Base-by-base conservation (phyloP, 1,140 invertebrate species). In the Galleria mellonella region DNA sequence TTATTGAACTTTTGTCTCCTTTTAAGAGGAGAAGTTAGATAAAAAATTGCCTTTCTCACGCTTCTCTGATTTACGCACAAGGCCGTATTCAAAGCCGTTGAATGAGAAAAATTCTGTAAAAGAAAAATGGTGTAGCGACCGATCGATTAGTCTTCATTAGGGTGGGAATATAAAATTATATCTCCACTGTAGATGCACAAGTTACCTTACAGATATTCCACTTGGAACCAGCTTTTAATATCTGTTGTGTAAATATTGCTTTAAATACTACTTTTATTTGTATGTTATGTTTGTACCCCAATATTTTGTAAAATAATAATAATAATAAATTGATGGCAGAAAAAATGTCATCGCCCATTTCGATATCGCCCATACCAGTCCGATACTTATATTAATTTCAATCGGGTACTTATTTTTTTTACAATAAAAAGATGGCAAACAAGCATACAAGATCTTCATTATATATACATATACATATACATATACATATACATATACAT, bases 121-220 rank as follows among this genome's bases (percentile, higher is more conserved):
- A 43, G 50, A 51, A 37, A 44, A 30, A 44, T 29, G 29, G 32
- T 35, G 30, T 28, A 29, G 39, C 40, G 31, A 49, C 28, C 31
- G 43, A 55, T 60, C 58, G 40, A 53, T 56, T 56, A 47, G 35
- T 53, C 58, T 61, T 61, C 58, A 61, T 56, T 61, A 53, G 9
- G 10, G 9, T 5, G n/a, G 8, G 47, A 48, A 48, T 53, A 56
- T 61, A 56, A 61, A 56, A 53, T 61, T 53, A 48, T 50, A 46
- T 47, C 42, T 45, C 45, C 31, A 43, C 42, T 46, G 32, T 14
- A 14, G 32, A 44, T 50, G 43, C 44, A 41, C 30, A 44, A 52
- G 39, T 47, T 52, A 47, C 33, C 39, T 43, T 31, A 38, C n/a
- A 8, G 12, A 6, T 36, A 14, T 37, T 46, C 39, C 28, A 31